Evolutionary conservation across 2,797 vertebrate genomes (phyloP).

Genomic region (Phalanger gymnotis): DNA sequence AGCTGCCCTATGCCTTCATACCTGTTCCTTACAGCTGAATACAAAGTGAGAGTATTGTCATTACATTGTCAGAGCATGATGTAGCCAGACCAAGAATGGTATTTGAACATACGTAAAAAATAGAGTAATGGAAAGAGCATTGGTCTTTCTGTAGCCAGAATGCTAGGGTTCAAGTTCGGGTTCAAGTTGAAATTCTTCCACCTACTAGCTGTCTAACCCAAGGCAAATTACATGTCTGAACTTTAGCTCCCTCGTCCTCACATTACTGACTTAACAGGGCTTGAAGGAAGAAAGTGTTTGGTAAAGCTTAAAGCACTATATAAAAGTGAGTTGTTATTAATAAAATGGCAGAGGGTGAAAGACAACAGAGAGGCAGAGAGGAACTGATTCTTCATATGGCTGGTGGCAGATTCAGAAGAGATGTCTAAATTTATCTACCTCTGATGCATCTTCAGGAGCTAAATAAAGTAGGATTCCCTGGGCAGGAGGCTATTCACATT

Average conservation of each 20-base stretch:
- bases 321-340: background rate
- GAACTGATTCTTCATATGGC: background rate
- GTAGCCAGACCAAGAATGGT: background rate
- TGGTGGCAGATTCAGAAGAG: background rate
- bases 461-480: constrained; percentile 5
- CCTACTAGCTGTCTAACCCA: background rate
- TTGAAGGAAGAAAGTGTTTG: background rate
- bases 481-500: background rate
- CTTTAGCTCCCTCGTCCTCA: background rate
- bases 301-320: background rate
- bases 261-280: background rate
- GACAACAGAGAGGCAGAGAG: background rate
- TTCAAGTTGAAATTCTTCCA: background rate
- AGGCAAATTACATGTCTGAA: background rate
- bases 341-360: background rate
- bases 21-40: background rate
- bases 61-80: background rate
- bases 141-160: background rate
- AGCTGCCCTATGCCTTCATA: background rate
- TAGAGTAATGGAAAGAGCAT: background rate
- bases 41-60: background rate
- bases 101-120: background rate
- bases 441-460: background rate
- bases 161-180: background rate
- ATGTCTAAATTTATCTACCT: background rate